These are phyloP conservation scores for Onychorhynchus coronatus DNA, from an alignment of 2,113 vertebrate genomes.

Conservation along the genomic window DNA sequence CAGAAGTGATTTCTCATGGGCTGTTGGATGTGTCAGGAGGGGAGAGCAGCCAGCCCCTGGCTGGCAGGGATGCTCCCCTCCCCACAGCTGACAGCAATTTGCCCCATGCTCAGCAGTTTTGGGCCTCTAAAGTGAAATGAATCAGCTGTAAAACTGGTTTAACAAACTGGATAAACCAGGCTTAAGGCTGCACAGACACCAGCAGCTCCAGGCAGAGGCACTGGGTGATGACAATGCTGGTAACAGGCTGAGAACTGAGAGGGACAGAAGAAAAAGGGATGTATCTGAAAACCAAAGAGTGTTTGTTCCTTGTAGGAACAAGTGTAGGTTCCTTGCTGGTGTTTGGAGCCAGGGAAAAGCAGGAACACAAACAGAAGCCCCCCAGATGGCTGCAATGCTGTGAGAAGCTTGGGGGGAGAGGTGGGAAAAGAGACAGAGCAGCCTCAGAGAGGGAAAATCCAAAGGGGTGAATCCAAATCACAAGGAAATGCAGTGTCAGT, in stretches of 20 bases:
- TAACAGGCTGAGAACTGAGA: neutral
- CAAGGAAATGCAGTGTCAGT: neutral
- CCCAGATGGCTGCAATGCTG: neutral
- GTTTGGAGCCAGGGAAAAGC: neutral
- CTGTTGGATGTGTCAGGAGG: neutral
- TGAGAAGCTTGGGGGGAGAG: neutral
- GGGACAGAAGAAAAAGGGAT: neutral
- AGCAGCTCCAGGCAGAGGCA: neutral
- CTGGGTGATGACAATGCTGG: neutral
- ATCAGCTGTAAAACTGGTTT: slow-evolving; percentile 10
- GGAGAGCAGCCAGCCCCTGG: neutral
- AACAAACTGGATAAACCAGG: neutral
- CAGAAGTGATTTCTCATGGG: neutral
- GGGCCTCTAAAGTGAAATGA: neutral
- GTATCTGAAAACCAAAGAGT: neutral
- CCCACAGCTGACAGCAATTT: rapidly evolving
- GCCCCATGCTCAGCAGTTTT: neutral
- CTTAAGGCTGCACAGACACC: neutral
- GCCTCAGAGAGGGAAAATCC: neutral
- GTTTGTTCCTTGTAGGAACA: too few relatives aligned
- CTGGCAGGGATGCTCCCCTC: neutral
- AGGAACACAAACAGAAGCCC: neutral
- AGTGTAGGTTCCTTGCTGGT: neutral
- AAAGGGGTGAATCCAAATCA: neutral
- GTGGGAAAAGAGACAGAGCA: neutral